Evolutionary conservation across 2,797 vertebrate species (phyloP).

Genomic region (Neosilurus hyrtlii): DNA sequence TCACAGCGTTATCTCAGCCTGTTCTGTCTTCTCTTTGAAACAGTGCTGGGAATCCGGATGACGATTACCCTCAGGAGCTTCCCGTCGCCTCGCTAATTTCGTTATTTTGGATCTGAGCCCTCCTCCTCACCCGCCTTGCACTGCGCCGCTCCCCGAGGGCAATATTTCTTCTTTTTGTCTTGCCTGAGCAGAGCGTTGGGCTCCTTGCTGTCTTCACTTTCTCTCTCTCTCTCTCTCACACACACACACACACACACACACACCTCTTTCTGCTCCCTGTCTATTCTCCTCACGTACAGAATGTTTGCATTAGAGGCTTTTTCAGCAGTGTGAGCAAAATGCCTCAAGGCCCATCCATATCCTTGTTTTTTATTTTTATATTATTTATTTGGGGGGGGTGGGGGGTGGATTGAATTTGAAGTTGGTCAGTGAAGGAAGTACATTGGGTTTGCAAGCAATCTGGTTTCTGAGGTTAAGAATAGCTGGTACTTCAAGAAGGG

Average conservation of each 20-base stretch:
- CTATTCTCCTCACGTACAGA: constrained; percentile 45
- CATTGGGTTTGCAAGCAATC: neutral
- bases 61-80: constrained; percentile 43
- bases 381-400: neutral
- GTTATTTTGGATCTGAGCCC: constrained; percentile 46
- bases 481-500: neutral
- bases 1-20: constrained; percentile 22
- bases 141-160: constrained; percentile 49
- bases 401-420: neutral
- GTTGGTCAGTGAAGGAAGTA: neutral
- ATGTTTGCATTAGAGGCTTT: constrained; percentile 54
- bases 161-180: constrained; percentile 61
- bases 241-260: constrained; percentile 11
- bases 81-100: constrained; percentile 50
- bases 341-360: constrained; percentile 15
- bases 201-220: constrained; percentile 25
- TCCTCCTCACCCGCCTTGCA: constrained; percentile 28
- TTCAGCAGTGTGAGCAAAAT: constrained; percentile 48
- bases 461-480: constrained; percentile 3
- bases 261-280: constrained; percentile 25
- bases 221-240: neutral
- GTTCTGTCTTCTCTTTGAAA: constrained; percentile 33
- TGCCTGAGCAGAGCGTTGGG: constrained; percentile 48
- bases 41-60: constrained; percentile 37
- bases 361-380: too few species aligned